Evolutionary conservation across 1,140 invertebrate species (phyloP).

Genomic region (Theocolax elegans): DNA sequence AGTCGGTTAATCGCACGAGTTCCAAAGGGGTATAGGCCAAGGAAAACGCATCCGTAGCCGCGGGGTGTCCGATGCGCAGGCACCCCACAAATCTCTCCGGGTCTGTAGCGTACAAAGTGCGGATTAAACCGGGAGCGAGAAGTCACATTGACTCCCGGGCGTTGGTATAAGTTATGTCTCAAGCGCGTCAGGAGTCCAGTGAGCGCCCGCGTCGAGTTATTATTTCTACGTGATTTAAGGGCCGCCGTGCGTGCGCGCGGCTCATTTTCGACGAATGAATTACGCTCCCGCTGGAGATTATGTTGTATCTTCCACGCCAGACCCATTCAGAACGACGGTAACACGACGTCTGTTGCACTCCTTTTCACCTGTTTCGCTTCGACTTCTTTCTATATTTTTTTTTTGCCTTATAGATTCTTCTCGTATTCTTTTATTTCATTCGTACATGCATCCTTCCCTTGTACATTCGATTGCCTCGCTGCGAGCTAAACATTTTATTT

Average conservation of each 20-base stretch:
- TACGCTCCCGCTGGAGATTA: conserved; percentile 35
- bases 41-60: too few species aligned
- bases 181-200: too few species aligned
- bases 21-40: too few species aligned
- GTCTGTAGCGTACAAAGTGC: not conserved
- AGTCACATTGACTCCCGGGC: too few species aligned
- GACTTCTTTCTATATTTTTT: too few species aligned
- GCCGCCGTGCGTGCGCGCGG: conserved; percentile 25
- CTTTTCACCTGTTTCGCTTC: not conserved
- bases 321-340: not conserved
- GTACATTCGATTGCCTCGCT: too few species aligned
- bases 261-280: conserved; percentile 4
- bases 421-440: too few species aligned
- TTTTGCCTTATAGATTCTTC: too few species aligned
- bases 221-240: conserved; percentile 41
- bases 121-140: not conserved
- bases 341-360: not conserved
- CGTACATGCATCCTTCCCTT: too few species aligned
- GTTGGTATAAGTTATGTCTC: conserved; percentile 26
- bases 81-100: not conserved
- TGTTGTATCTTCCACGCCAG: conserved; percentile 10
- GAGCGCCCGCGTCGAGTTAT: conserved; percentile 23
- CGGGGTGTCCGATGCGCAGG: too few species aligned
- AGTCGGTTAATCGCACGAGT: too few species aligned
- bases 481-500: too few species aligned